These are phyloP conservation scores for Synanthedon myopaeformis DNA, from an alignment of 2,888 invertebrate species.

Conservation along the genomic window DNA sequence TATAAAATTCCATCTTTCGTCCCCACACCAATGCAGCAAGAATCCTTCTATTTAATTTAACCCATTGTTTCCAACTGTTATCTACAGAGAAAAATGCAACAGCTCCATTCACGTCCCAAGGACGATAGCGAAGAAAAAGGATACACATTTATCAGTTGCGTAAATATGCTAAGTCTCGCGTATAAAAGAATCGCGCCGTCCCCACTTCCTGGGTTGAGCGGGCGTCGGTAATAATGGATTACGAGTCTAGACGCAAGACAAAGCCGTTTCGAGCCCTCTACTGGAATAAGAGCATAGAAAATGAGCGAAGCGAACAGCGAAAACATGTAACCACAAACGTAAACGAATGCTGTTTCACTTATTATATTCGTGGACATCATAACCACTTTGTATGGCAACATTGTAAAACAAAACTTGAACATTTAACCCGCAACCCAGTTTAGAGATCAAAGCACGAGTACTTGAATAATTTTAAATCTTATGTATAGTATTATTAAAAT, in stretches of 20 bases:
- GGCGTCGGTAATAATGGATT: slow-evolving; percentile 62
- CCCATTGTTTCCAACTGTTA: slow-evolving; percentile 17
- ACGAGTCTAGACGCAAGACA: slow-evolving; percentile 62
- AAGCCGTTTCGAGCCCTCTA: slow-evolving; percentile 52
- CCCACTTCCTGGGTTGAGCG: slow-evolving; percentile 33
- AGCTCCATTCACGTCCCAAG: slow-evolving; percentile 39
- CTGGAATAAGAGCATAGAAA: slow-evolving; percentile 9
- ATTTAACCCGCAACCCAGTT: no score
- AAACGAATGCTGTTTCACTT: background rate
- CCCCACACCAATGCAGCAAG: background rate
- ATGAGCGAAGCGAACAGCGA: slow-evolving; percentile 13
- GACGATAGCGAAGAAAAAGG: slow-evolving; percentile 51
- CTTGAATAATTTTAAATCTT: no score
- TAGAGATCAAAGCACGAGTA: no score
- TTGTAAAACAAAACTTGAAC: no score
- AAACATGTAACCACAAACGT: background rate
- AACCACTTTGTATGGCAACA: no score
- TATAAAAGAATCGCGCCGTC: slow-evolving; percentile 37
- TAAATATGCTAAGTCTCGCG: slow-evolving; percentile 57
- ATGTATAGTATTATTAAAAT: no score
- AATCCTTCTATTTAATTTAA: background rate
- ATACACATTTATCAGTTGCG: slow-evolving; percentile 54
- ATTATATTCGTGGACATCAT: no score
- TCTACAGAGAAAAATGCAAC: slow-evolving; percentile 53
- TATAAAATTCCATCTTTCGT: background rate